These are phyloP conservation scores for Crypturellus tataupa DNA, from an alignment of 2,797 vertebrate species.

Conservation along the genomic window DNA sequence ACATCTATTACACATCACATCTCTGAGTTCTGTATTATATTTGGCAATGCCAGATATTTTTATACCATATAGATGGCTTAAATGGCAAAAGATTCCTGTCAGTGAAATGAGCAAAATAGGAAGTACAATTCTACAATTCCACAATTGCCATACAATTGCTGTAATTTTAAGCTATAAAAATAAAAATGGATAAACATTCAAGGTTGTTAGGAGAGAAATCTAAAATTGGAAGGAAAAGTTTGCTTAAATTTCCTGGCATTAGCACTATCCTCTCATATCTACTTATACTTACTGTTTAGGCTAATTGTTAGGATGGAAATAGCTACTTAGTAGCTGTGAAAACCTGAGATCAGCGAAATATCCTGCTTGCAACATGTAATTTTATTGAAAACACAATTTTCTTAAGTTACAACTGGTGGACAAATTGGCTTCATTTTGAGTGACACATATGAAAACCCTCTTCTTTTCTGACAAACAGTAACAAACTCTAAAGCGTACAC, in stretches of 20 bases:
- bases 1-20: background rate
- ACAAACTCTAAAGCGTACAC: background rate
- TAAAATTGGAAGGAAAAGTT: conserved; percentile 28
- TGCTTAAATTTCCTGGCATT: background rate
- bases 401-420: background rate
- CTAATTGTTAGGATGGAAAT: background rate
- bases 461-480: background rate
- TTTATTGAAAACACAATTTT: background rate
- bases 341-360: background rate
- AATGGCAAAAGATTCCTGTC: background rate
- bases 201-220: background rate
- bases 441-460: background rate
- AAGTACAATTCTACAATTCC: background rate
- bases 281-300: background rate
- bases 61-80: background rate
- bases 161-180: conserved; percentile 16
- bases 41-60: background rate
- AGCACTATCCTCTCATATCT: background rate
- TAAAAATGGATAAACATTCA: conserved; percentile 16
- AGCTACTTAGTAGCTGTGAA: background rate
- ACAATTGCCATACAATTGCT: background rate
- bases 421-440: background rate
- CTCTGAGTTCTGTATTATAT: background rate
- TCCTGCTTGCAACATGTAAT: background rate
- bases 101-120: background rate